These are phyloP conservation scores for Latrodectus elegans DNA, from an alignment of 2,888 invertebrate genomes.

Conservation along the genomic window DNA sequence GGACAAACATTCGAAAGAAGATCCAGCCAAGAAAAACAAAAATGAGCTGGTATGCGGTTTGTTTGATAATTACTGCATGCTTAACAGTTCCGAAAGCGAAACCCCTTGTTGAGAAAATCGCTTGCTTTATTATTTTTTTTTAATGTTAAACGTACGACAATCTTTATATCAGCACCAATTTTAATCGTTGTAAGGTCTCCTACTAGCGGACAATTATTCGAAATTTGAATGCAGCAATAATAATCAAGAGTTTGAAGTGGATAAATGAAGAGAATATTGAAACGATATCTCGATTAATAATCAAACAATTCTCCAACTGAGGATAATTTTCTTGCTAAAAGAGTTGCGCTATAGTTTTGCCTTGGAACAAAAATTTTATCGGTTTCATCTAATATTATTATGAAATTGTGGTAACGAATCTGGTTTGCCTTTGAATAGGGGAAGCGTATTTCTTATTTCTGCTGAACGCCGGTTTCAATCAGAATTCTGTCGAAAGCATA, in stretches of 20 bases:
- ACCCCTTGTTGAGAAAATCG: conserved; percentile 18
- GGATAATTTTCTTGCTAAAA: background rate
- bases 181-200: background rate
- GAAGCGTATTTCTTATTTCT: conserved; percentile 30
- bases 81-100: conserved; percentile 60
- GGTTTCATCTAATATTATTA: conserved; percentile 39
- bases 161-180: background rate
- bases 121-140: conserved; percentile 9
- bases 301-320: conserved; percentile 6
- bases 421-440: conserved; percentile 35
- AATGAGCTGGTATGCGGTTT: conserved; percentile 14
- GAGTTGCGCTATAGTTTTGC: conserved; percentile 8
- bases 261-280: background rate
- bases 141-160: conserved; percentile 13
- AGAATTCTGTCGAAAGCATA: conserved; percentile 24
- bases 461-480: conserved; percentile 30
- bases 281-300: background rate
- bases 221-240: background rate
- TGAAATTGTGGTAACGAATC: background rate
- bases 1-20: conserved; percentile 32
- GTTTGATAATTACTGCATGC: conserved; percentile 43
- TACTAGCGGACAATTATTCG: background rate
- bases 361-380: conserved; percentile 22
- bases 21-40: conserved; percentile 16
- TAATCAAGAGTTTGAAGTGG: conserved; percentile 1